phyloP scores from a whole-genome alignment of 2,113 vertebrate species.

The Paradisaea rubra region DNA sequence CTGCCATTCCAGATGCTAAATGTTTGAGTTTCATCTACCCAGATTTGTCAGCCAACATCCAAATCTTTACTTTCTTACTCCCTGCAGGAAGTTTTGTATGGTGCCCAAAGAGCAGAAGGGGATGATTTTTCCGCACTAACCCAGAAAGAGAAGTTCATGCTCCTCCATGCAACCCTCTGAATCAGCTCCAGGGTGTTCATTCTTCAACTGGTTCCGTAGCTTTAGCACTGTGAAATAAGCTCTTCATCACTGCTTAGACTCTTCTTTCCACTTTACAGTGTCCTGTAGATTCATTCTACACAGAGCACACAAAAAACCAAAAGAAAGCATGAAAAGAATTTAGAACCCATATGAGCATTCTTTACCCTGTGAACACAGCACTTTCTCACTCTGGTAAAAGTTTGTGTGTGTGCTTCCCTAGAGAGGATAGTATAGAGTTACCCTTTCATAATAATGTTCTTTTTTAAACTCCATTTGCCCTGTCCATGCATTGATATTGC shows the following conservation, averaged over 20 bases:
- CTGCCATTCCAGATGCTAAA: not conserved
- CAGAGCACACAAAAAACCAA: not conserved
- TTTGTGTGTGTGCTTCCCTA: not conserved
- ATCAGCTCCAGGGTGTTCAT: not conserved
- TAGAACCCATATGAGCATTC: not conserved
- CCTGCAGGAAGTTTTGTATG: not conserved
- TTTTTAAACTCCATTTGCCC: not conserved
- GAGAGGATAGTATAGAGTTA: not conserved
- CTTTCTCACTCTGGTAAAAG: not conserved
- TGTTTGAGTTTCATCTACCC: not conserved
- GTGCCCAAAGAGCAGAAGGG: not conserved
- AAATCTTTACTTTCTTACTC: not conserved
- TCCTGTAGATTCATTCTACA: not conserved
- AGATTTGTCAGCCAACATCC: not conserved
- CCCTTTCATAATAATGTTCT: not conserved
- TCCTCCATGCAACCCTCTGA: not conserved
- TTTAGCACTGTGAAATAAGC: not conserved
- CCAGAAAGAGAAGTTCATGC: not conserved
- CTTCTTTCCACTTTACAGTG: not conserved
- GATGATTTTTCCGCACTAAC: not conserved
- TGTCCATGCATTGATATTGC: not conserved
- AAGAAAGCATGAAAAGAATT: not conserved
- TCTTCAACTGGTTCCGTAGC: not conserved
- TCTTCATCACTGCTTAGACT: not conserved
- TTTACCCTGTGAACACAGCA: not conserved